Conservation (phyloP, 2,113 vertebrate genomes). For the Protomyctophum bolini region DNA sequence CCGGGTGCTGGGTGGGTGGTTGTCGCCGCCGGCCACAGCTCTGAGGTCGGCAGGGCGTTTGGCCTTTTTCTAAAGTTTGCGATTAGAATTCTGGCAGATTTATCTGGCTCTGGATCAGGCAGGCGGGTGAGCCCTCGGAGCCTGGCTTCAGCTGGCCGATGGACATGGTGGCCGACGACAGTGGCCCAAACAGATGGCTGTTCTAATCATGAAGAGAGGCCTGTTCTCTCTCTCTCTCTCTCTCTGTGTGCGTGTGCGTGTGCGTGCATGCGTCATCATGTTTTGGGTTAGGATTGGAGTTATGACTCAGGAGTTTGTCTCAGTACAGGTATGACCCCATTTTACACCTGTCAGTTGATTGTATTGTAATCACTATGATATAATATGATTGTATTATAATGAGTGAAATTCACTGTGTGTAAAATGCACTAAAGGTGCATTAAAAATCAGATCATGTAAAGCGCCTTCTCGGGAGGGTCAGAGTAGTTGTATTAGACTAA, state of each 20-base stretch:
- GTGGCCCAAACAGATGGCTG: slow-evolving; percentile 55
- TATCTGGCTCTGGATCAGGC: slow-evolving; percentile 54
- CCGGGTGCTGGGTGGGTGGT: slow-evolving; percentile 19
- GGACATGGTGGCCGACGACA: slow-evolving; percentile 39
- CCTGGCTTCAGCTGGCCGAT: slow-evolving; percentile 14
- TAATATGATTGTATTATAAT: no score
- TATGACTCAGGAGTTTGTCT: no score
- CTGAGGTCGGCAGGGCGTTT: slow-evolving; percentile 40
- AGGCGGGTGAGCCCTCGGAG: slow-evolving; percentile 30
- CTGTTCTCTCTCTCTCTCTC: slow-evolving; percentile 15
- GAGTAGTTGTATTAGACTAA: no score
- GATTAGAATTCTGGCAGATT: slow-evolving; percentile 53
- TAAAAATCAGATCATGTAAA: no score
- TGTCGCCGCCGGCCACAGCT: slow-evolving; percentile 27
- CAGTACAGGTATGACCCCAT: no score
- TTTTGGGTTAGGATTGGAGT: no score
- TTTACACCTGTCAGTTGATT: no score
- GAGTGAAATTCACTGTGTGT: no score
- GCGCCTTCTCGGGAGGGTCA: no score
- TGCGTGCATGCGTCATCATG: neutral
- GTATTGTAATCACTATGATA: no score
- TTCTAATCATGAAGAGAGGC: slow-evolving; percentile 49
- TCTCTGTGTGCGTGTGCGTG: slow-evolving; percentile 5
- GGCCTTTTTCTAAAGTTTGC: slow-evolving; percentile 62
- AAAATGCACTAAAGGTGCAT: no score